phyloP scores from a whole-genome alignment of 2,888 invertebrate species.

The Gerris lacustris region DNA sequence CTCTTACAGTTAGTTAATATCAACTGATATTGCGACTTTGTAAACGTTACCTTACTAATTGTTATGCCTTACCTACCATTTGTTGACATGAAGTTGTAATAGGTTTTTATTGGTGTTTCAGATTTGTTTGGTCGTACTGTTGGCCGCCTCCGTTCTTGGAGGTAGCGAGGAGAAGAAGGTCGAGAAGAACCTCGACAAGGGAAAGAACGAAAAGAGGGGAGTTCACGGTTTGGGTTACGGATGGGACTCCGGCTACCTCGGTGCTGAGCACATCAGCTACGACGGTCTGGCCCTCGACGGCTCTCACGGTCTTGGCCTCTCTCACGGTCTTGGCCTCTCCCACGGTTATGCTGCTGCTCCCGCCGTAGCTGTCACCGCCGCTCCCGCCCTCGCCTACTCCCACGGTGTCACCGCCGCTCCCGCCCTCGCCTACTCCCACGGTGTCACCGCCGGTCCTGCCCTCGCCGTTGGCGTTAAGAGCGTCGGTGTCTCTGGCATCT shows the following conservation, averaged over 20 bases:
- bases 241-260: conserved; percentile 6
- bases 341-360: conserved; percentile 9
- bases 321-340: not conserved
- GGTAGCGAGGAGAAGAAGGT: conserved; percentile 18
- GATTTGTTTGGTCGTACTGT: conserved; percentile 18
- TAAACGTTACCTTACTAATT: no score
- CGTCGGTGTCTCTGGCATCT: conserved; percentile 11
- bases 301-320: not conserved
- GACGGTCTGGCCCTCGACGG: conserved; percentile 7
- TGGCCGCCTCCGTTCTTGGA: conserved; percentile 21
- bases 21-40: no score
- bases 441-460: conserved; percentile 10
- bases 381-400: conserved; percentile 11
- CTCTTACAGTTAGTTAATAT: no score
- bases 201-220: conserved; percentile 15
- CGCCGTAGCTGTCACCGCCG: conserved; percentile 7
- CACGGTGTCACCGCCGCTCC: conserved; percentile 7
- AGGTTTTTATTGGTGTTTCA: conserved; percentile 6
- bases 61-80: not conserved
- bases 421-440: conserved; percentile 13
- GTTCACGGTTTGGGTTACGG: conserved; percentile 13
- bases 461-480: conserved; percentile 13
- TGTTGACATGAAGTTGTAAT: not conserved
- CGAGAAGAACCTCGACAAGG: conserved; percentile 21
- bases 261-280: not conserved